Conservation (phyloP, 2,113 vertebrate species). For the Percopsis transmontana region DNA sequence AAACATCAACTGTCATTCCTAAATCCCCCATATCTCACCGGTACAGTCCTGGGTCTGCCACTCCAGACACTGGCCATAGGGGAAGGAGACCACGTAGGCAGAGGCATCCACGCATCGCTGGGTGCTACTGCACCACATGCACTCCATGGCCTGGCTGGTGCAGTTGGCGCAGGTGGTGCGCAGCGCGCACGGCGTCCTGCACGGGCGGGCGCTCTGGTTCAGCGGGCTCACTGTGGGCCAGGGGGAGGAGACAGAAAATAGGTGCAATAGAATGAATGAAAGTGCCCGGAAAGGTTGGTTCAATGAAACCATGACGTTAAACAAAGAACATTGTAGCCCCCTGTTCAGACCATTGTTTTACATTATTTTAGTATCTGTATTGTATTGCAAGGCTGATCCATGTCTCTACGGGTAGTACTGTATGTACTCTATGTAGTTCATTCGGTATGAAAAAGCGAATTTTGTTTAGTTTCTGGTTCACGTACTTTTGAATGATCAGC, state of each 20-base stretch:
- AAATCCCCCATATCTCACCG: too few species aligned
- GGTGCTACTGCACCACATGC: slow-evolving; percentile 95
- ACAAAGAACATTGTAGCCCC: too few species aligned
- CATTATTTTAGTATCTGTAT: too few species aligned
- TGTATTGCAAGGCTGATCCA: too few species aligned
- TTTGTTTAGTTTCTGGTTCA: too few species aligned
- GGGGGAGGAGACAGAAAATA: neutral
- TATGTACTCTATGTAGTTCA: too few species aligned
- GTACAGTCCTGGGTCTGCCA: slow-evolving; percentile 93
- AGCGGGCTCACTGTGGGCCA: slow-evolving; percentile 80
- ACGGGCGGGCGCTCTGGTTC: slow-evolving; percentile 86
- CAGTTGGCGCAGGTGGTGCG: slow-evolving; percentile 88
- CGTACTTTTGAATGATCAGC: too few species aligned
- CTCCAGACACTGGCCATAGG: slow-evolving; percentile 95
- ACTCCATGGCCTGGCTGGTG: slow-evolving; percentile 92
- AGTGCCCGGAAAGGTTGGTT: neutral
- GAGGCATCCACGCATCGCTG: slow-evolving; percentile 92
- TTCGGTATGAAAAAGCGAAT: too few species aligned
- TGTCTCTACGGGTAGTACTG: too few species aligned
- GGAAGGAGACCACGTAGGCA: slow-evolving; percentile 94
- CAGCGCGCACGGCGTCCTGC: slow-evolving; percentile 89
- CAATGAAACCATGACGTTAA: neutral
- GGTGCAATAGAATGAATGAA: neutral
- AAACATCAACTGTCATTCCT: too few species aligned
- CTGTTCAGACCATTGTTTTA: too few species aligned